Conservation (phyloP, 2,888 invertebrate genomes). For the Athripsodes cinereus region DNA sequence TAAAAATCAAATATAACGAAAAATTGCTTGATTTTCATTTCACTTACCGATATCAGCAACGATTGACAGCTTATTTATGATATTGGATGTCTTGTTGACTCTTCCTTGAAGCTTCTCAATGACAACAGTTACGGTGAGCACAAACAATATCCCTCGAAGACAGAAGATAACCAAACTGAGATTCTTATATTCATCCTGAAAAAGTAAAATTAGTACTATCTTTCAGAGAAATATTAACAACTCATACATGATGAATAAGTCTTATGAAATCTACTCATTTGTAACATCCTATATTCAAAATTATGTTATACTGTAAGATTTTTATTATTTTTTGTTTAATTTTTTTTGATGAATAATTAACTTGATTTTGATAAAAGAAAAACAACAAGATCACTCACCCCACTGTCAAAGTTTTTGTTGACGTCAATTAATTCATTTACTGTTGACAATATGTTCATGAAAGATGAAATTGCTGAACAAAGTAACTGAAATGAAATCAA, state of each 20-base stretch:
- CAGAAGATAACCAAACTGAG: slow-evolving; percentile 19
- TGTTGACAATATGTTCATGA: slow-evolving; percentile 23
- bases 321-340: no score
- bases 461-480: slow-evolving; percentile 22
- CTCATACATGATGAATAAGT: no score
- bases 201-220: background rate
- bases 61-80: slow-evolving; percentile 25
- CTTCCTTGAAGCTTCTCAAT: slow-evolving; percentile 19
- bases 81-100: slow-evolving; percentile 24
- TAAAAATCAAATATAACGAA: no score
- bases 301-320: no score
- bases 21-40: no score
- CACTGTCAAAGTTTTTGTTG: slow-evolving; percentile 12
- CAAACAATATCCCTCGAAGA: slow-evolving; percentile 19
- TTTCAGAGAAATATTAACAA: background rate
- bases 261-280: no score
- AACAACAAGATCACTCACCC: background rate
- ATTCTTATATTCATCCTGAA: slow-evolving; percentile 13
- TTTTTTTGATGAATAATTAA: no score
- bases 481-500: slow-evolving; percentile 24
- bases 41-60: slow-evolving; percentile 23
- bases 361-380: no score
- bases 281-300: no score
- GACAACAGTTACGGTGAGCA: slow-evolving; percentile 18
- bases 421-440: slow-evolving; percentile 18